A percentile compares a stretch with the other conserved stretches of the same genome.
Evolutionary conservation across 2,113 vertebrate genomes (phyloP).

Genomic region (Anthoscopus minutus): DNA sequence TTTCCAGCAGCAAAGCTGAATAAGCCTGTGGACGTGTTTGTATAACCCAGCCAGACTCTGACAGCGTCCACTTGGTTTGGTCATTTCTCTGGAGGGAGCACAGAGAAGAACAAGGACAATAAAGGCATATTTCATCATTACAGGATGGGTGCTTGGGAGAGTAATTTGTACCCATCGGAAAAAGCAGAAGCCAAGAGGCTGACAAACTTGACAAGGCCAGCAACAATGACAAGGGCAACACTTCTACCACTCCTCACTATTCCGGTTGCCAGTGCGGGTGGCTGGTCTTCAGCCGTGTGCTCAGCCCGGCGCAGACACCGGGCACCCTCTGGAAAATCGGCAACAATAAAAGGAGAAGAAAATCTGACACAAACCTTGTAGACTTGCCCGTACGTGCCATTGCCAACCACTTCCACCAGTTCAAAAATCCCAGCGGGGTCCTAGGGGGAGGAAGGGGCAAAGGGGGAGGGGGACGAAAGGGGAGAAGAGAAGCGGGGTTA

Average conservation of each 20-base stretch:
- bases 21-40: not conserved
- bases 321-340: not conserved
- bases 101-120: not conserved
- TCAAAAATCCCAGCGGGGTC: slow-evolving; percentile 84
- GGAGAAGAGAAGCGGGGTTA: slow-evolving; percentile 5
- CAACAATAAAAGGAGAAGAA: slow-evolving; percentile 31
- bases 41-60: not conserved
- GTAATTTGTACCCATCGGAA: not conserved
- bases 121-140: not conserved
- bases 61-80: not conserved
- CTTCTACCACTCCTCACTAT: not conserved
- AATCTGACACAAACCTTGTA: slow-evolving; percentile 81
- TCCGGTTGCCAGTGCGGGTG: not conserved
- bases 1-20: not conserved
- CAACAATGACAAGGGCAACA: not conserved
- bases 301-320: not conserved
- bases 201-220: not conserved
- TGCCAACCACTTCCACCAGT: slow-evolving; percentile 85
- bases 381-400: slow-evolving; percentile 85
- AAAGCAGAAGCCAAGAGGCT: not conserved
- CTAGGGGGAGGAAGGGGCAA: slow-evolving; percentile 26
- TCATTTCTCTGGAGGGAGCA: not conserved
- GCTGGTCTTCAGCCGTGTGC: not conserved
- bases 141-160: not conserved
- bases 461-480: not conserved